Evolutionary conservation across 2,888 invertebrate species (phyloP).

Genomic region (Agonopterix arenella): DNA sequence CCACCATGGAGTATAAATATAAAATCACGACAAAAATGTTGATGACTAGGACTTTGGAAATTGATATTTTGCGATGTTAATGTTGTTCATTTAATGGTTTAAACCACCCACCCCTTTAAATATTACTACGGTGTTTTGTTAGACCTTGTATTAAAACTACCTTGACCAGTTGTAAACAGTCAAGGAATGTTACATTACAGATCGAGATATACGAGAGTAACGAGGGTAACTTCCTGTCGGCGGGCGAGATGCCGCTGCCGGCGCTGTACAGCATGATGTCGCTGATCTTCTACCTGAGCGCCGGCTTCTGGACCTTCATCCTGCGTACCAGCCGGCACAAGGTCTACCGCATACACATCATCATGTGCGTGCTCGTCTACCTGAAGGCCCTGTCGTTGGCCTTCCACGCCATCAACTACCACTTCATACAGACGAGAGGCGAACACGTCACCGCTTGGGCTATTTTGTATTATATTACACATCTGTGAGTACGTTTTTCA

Average conservation of each 20-base stretch:
- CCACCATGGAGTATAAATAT: too few species aligned
- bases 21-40: too few species aligned
- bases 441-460: conserved; percentile 99
- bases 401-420: conserved; percentile 96
- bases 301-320: conserved; percentile 94
- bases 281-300: conserved; percentile 91
- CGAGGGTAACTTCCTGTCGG: conserved; percentile 90
- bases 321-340: conserved; percentile 88
- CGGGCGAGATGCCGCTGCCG: conserved; percentile 97
- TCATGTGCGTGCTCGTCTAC: conserved; percentile 96
- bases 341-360: conserved; percentile 96
- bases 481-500: conserved; percentile 82
- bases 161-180: too few species aligned
- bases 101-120: too few species aligned
- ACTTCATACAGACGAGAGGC: conserved; percentile 94
- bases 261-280: conserved; percentile 95
- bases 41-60: too few species aligned
- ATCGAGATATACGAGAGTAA: conserved; percentile 93
- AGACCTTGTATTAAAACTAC: too few species aligned
- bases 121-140: too few species aligned
- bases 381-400: conserved; percentile 94
- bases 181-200: conserved; percentile 64
- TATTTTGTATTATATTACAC: conserved; percentile 97
- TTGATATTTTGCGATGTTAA: too few species aligned
- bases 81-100: too few species aligned